A percentile compares a stretch with the other conserved stretches of the same genome.
Evolutionary conservation across 1,140 invertebrate genomes (phyloP).

Genomic region (Drosophila rufa): DNA sequence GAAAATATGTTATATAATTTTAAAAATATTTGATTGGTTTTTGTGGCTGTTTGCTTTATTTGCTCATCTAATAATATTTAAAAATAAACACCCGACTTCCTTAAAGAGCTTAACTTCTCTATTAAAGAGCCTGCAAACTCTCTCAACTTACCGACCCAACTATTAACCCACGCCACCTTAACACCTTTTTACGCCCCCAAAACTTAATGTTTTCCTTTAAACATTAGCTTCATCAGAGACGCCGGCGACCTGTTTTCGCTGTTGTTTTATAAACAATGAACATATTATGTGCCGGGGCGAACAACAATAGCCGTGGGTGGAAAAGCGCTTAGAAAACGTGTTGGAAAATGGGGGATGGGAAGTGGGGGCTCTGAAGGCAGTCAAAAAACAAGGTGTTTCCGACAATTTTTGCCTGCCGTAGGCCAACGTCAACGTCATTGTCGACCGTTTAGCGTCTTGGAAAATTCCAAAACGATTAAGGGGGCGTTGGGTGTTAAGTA

Average conservation of each 20-base stretch:
- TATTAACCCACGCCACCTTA: conserved; percentile 17
- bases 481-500: conserved; percentile 41
- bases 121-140: not conserved
- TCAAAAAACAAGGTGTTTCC: conserved; percentile 73
- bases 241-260: conserved; percentile 55
- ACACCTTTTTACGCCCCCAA: not conserved
- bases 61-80: not conserved
- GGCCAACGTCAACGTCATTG: conserved; percentile 51
- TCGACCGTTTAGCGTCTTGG: conserved; percentile 53
- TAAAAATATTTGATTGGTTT: not conserved
- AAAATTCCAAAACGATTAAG: conserved; percentile 49
- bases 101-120: not conserved
- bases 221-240: conserved; percentile 40
- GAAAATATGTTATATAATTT: no score
- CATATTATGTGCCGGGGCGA: conserved; percentile 58
- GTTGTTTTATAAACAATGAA: conserved; percentile 79
- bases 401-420: conserved; percentile 50
- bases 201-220: conserved; percentile 34
- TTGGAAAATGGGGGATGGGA: conserved; percentile 2
- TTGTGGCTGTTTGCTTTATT: no score
- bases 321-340: conserved; percentile 24
- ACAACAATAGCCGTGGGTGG: conserved; percentile 46
- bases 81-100: not conserved
- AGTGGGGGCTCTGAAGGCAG: conserved; percentile 13
- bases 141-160: not conserved